Base-by-base conservation (phyloP, 1,140 invertebrate genomes). In the Drosophila aff. region DNA sequence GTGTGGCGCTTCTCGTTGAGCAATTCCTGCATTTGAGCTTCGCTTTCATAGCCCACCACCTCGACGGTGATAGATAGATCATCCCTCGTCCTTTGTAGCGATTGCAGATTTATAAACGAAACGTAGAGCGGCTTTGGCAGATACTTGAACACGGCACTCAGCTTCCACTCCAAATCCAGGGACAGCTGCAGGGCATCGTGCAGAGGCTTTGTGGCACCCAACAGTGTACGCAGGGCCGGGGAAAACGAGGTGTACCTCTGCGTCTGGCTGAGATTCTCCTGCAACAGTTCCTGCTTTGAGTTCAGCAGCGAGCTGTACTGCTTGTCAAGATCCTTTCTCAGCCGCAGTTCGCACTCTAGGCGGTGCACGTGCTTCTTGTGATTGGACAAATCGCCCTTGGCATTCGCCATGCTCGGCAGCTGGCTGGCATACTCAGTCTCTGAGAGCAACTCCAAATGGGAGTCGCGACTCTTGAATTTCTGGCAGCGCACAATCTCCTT, bases 391-490 rank as follows among this genome's bases (percentile, higher is more conserved):
- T 73, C 61, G 0, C 10, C 4, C 10, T 50, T 71, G 5, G 65
- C 43, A 7, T 49, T 49, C 9, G 15, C 9, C 21, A 95, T 81
- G 95, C 94, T 16, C 95, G 95, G 78, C 97, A 80, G 40, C 21
- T 79, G 81, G 33, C 4, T 60, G 9, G 69, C 33, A 28, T 82
- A 82, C 84, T 98, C 96, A 79, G 97, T 96, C 52, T 97, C 93
- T 4, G 96, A 92, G 1, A 99, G 96, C 18, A 99, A 93, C 89
- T 98, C 96, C 85, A 99, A 98, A 80, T 96, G 96, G 94, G 99
- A 97, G 95, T 99, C 98, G 93, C 97, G 97, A 10, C 98, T 99
- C 92, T 98, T 98, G 91, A 99, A 99, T 91, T 98, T 97, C 31
- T 98, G 94, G 93, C 98, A 99, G 91, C 98, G 98, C 3, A 96